A percentile compares a stretch with the other conserved stretches of the same genome.
Conservation (phyloP, 2,113 vertebrate species). For the Corythaixoides concolor region DNA sequence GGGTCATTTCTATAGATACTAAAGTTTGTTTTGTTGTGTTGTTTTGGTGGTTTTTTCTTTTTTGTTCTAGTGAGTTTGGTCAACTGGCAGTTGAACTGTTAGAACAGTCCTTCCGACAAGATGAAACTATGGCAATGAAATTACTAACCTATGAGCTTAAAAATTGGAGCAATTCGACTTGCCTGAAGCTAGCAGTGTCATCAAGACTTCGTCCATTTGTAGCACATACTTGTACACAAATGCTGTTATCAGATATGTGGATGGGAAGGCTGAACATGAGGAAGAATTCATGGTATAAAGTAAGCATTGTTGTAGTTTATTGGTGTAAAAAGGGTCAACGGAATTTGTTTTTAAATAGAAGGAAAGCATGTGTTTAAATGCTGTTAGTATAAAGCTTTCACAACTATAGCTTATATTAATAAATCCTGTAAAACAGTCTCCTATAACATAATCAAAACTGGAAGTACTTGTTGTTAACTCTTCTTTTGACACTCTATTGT, state of each 20-base stretch:
- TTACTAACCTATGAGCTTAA: constrained; percentile 96
- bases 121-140: constrained; percentile 99
- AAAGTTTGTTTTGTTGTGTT: not conserved
- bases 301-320: constrained; percentile 39
- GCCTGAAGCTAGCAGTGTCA: constrained; percentile 95
- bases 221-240: constrained; percentile 96
- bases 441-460: constrained; percentile 28
- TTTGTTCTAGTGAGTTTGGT: constrained; percentile 88
- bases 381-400: not conserved
- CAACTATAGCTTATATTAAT: not conserved
- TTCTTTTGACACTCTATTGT: constrained; percentile 70
- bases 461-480: constrained; percentile 51
- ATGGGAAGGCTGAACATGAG: constrained; percentile 99
- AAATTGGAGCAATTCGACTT: constrained; percentile 99
- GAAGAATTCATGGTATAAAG: constrained; percentile 99
- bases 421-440: constrained; percentile 47
- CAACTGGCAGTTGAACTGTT: constrained; percentile 93
- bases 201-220: constrained; percentile 94
- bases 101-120: constrained; percentile 96
- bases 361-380: not conserved
- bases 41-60: not conserved
- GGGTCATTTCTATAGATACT: not conserved
- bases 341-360: not conserved
- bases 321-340: not conserved
- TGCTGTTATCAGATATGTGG: constrained; percentile 99